Evolutionary conservation across 2,113 vertebrate species (phyloP).

Genomic region (Gadus chalcogrammus): DNA sequence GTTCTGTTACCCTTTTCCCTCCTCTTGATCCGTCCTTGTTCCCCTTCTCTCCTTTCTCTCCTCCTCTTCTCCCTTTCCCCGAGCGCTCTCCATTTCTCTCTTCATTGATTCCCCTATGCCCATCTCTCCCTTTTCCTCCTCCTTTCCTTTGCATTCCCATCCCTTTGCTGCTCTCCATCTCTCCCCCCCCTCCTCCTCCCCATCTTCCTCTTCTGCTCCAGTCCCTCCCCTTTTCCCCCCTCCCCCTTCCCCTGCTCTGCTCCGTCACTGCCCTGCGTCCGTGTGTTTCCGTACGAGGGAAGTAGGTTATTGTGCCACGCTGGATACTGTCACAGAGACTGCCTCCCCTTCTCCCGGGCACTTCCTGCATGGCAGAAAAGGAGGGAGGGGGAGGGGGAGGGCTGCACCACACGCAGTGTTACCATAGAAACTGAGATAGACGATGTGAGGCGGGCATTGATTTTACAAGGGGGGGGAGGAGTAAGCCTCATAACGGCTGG

Average conservation of each 20-base stretch:
- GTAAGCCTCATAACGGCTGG: neutral
- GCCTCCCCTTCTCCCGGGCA: slow-evolving; percentile 40
- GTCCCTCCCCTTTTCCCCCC: neutral
- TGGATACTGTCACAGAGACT: slow-evolving; percentile 38
- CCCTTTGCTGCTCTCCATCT: neutral
- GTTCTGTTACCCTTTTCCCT: neutral
- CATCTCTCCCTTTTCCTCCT: neutral
- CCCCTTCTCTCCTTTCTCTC: neutral
- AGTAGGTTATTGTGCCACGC: slow-evolving; percentile 75
- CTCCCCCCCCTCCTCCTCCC: neutral
- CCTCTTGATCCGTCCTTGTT: neutral
- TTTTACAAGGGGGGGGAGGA: slow-evolving; percentile 26
- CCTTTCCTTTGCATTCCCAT: neutral
- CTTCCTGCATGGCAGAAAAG: slow-evolving; percentile 29
- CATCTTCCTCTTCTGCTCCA: neutral
- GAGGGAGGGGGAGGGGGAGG: slow-evolving; percentile 15
- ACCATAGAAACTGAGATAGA: slow-evolving; percentile 65
- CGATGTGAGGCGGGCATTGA: slow-evolving; percentile 38
- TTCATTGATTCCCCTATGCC: neutral
- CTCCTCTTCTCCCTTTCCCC: neutral
- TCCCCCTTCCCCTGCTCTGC: neutral
- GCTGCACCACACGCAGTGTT: slow-evolving; percentile 34
- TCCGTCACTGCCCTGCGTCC: slow-evolving; percentile 28
- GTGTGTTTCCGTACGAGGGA: slow-evolving; percentile 35
- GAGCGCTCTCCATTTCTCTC: neutral